These are phyloP conservation scores for Philereme vetulata DNA, from an alignment of 2,888 invertebrate species.

Conservation along the genomic window DNA sequence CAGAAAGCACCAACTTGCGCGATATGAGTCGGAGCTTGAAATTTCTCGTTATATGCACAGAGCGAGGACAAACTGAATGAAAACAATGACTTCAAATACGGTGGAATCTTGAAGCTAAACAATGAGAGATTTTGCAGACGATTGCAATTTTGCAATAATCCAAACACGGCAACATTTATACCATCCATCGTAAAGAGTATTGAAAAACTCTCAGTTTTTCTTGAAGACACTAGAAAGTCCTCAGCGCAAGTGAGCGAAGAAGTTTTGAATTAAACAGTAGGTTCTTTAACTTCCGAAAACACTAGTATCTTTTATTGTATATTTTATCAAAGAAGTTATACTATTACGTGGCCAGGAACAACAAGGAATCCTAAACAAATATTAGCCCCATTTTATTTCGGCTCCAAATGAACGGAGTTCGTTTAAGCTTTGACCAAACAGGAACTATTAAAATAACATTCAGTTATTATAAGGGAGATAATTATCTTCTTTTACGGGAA, in stretches of 20 bases:
- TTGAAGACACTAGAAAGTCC: no score
- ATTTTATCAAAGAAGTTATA: slow-evolving; percentile 22
- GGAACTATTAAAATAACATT: slow-evolving; percentile 29
- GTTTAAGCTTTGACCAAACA: slow-evolving; percentile 32
- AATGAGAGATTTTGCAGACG: slow-evolving; percentile 33
- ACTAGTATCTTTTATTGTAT: slow-evolving; percentile 11
- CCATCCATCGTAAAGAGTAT: no score
- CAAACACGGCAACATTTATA: neutral
- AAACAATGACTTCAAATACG: slow-evolving; percentile 42
- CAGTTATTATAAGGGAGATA: slow-evolving; percentile 23
- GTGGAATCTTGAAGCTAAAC: slow-evolving; percentile 32
- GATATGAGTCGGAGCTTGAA: slow-evolving; percentile 46
- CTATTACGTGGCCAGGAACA: slow-evolving; percentile 30
- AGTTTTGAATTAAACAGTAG: slow-evolving; percentile 2
- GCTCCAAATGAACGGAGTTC: slow-evolving; percentile 34
- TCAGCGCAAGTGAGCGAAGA: no score
- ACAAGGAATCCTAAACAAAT: slow-evolving; percentile 52
- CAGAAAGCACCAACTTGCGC: slow-evolving; percentile 45
- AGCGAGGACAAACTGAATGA: slow-evolving; percentile 40
- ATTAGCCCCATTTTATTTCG: slow-evolving; percentile 49
- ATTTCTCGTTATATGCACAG: slow-evolving; percentile 54
- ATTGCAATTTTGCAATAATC: slow-evolving; percentile 23
- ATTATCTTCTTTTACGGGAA: slow-evolving; percentile 17
- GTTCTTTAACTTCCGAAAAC: slow-evolving; percentile 3
- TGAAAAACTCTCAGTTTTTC: no score